Percentiles rank a stretch among this genome's conserved stretches.
These are phyloP conservation scores for Macrosoma leucophasiata DNA, from an alignment of 2,888 invertebrate species.

Conservation along the genomic window DNA sequence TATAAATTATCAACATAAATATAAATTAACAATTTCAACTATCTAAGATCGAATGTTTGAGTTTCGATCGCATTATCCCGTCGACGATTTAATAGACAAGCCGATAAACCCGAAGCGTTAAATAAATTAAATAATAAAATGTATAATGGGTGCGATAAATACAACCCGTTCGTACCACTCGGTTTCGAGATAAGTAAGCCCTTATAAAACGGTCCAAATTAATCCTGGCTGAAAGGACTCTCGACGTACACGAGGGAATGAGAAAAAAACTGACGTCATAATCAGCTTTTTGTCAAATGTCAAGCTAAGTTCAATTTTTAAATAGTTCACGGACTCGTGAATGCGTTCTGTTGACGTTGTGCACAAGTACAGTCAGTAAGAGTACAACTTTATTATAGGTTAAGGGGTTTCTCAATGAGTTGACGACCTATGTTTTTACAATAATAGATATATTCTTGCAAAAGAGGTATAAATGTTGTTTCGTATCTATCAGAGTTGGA, in stretches of 20 bases:
- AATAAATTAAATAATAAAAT: conserved; percentile 76
- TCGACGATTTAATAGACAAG: conserved; percentile 70
- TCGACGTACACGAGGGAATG: conserved; percentile 44
- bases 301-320: conserved; percentile 58
- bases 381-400: too few species aligned
- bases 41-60: conserved; percentile 55
- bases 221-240: conserved; percentile 69
- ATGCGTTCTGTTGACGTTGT: conserved; percentile 25
- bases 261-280: conserved; percentile 67
- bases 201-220: conserved; percentile 71
- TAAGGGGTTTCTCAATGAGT: too few species aligned
- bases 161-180: conserved; percentile 65
- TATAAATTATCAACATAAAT: conserved; percentile 26
- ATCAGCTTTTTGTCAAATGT: conserved; percentile 75
- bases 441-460: conserved; percentile 12
- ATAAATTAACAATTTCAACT: conserved; percentile 47
- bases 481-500: too few species aligned
- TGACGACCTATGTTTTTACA: conserved; percentile 17
- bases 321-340: conserved; percentile 56
- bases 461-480: conserved; percentile 12
- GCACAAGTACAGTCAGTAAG: conserved; percentile 37
- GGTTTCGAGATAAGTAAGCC: conserved; percentile 66
- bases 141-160: conserved; percentile 72
- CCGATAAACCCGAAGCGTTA: conserved; percentile 66
- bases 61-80: conserved; percentile 62